phyloP scores from a whole-genome alignment of 2,888 invertebrate species.

The Pelosia muscerda region DNA sequence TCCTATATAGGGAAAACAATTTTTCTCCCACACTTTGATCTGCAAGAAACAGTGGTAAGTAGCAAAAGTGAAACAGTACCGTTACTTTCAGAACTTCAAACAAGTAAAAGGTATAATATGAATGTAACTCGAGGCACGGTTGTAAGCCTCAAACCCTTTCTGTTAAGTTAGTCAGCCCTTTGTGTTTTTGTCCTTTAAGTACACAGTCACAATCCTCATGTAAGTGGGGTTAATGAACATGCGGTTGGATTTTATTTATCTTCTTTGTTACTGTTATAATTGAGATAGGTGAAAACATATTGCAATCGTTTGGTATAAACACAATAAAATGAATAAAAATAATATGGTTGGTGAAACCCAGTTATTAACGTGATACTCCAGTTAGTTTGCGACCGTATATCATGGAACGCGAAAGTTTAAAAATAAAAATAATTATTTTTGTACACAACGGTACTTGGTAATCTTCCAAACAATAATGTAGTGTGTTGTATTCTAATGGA shows the following conservation, averaged over 20 bases:
- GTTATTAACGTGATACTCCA: no score
- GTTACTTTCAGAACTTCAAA: conserved; percentile 10
- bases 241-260: not conserved
- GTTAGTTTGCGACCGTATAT: no score
- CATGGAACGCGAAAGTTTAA: no score
- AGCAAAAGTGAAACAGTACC: not conserved
- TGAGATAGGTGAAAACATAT: no score
- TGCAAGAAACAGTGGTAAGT: not conserved
- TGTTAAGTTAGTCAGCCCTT: conserved; percentile 19
- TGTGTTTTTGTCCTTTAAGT: conserved; percentile 14
- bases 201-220: not conserved
- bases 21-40: not conserved
- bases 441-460: no score
- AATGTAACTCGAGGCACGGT: conserved; percentile 12
- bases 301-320: no score
- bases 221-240: conserved; percentile 8
- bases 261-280: not conserved
- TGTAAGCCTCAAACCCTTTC: conserved; percentile 21
- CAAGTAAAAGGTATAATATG: conserved; percentile 17
- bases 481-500: no score
- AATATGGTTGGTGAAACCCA: no score
- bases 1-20: not conserved
- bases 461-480: no score
- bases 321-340: no score
- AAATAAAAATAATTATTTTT: no score